A percentile compares a stretch with the other conserved stretches of the same genome.
Conservation (phyloP, 2,113 vertebrate genomes). For the Cyphomyrus discorhynchus region DNA sequence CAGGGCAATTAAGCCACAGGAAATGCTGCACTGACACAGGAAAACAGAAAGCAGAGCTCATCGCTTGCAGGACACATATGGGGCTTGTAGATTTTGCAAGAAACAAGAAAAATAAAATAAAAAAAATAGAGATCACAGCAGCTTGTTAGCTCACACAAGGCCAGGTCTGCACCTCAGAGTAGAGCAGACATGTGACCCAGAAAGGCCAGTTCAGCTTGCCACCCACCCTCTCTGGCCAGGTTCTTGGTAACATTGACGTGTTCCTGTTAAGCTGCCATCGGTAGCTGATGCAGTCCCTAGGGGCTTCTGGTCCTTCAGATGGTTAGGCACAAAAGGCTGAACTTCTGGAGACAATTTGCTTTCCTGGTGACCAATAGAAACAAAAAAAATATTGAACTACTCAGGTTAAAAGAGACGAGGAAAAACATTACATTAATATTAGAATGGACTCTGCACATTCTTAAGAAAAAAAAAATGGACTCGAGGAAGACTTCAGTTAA, state of each 20-base stretch:
- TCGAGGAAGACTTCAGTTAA: not conserved
- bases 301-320: conserved; percentile 23
- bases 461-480: not conserved
- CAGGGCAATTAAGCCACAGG: not conserved
- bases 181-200: not conserved
- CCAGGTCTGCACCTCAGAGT: not conserved
- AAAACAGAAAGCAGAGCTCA: not conserved
- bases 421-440: not conserved
- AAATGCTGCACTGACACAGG: not conserved
- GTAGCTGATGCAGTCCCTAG: conserved; percentile 5
- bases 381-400: not conserved
- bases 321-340: conserved; percentile 25
- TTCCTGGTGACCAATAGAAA: conserved; percentile 24
- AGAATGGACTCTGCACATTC: not conserved
- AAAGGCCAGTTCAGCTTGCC: not conserved
- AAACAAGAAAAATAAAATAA: not conserved
- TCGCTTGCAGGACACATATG: not conserved
- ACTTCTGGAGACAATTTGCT: conserved; percentile 30
- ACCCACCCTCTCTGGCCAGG: conserved; percentile 10
- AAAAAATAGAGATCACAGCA: not conserved
- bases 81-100: not conserved
- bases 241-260: conserved; percentile 23
- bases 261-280: conserved; percentile 11
- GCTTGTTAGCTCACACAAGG: not conserved
- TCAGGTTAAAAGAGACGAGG: not conserved